These are phyloP conservation scores for Acanthopleura granulata DNA, from an alignment of 2,888 invertebrate species.

Conservation along the genomic window DNA sequence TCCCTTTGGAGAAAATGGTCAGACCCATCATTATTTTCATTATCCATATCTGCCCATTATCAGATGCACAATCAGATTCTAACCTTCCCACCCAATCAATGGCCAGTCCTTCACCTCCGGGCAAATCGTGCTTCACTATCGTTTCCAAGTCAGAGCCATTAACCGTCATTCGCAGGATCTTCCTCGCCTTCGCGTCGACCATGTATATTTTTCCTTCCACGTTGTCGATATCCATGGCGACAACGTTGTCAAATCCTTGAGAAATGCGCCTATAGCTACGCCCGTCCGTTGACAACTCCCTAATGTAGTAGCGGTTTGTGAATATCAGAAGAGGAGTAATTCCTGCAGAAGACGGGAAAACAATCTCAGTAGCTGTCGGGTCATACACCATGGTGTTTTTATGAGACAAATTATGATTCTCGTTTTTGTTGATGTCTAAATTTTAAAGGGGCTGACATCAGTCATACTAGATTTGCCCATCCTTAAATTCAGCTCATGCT, in stretches of 20 bases:
- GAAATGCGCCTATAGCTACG: conserved; percentile 84
- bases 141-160: conserved; percentile 66
- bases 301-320: conserved; percentile 95
- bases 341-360: conserved; percentile 37
- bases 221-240: conserved; percentile 71
- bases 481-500: too few relatives aligned
- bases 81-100: conserved; percentile 82
- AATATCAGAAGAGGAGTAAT: conserved; percentile 69
- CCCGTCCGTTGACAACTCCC: conserved; percentile 95
- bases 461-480: too few relatives aligned
- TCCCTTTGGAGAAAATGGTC: too few relatives aligned
- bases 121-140: conserved; percentile 52
- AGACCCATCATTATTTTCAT: too few relatives aligned
- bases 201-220: conserved; percentile 56
- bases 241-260: conserved; percentile 96
- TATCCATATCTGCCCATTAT: not conserved
- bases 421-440: too few relatives aligned
- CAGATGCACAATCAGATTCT: conserved; percentile 11
- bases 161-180: conserved; percentile 58
- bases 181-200: conserved; percentile 52
- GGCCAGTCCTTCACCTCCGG: conserved; percentile 59
- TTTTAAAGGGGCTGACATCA: too few relatives aligned
- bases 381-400: too few relatives aligned
- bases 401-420: too few relatives aligned
- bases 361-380: too few relatives aligned